Conservation (phyloP, 2,113 vertebrate genomes). For the Osmerus mordax region DNA sequence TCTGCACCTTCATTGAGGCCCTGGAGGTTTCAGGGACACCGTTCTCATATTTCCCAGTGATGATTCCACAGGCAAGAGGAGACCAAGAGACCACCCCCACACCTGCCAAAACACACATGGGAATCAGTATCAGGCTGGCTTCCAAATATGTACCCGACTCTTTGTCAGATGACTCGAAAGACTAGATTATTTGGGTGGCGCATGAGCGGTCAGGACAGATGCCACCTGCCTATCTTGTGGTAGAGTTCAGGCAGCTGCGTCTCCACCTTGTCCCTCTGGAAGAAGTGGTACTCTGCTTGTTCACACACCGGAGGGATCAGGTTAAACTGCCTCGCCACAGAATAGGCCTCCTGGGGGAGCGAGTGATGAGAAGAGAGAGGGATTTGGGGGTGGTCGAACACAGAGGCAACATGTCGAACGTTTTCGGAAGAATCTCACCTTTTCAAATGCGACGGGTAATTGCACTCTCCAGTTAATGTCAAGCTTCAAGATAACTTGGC, state of each 20-base stretch:
- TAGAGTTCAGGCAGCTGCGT: constrained; percentile 93
- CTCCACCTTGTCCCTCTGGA: constrained; percentile 97
- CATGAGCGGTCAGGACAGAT: background rate
- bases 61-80: constrained; percentile 93
- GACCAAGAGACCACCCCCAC: constrained; percentile 98
- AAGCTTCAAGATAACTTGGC: background rate
- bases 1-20: constrained; percentile 89
- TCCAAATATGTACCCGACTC: background rate
- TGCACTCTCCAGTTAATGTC: background rate
- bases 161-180: background rate
- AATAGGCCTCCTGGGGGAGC: constrained; percentile 89
- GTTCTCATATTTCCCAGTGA: constrained; percentile 95
- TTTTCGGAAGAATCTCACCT: background rate
- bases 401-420: background rate
- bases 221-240: constrained; percentile 88
- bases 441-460: background rate
- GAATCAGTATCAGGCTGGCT: background rate
- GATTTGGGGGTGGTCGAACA: background rate
- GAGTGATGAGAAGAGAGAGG: constrained; percentile 9
- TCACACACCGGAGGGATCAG: constrained; percentile 96
- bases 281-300: constrained; percentile 95
- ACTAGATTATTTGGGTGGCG: background rate
- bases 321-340: constrained; percentile 95
- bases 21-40: constrained; percentile 91
- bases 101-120: constrained; percentile 62